These are phyloP conservation scores for Tuberolachnus salignus DNA, from an alignment of 2,888 invertebrate genomes.

Conservation along the genomic window DNA sequence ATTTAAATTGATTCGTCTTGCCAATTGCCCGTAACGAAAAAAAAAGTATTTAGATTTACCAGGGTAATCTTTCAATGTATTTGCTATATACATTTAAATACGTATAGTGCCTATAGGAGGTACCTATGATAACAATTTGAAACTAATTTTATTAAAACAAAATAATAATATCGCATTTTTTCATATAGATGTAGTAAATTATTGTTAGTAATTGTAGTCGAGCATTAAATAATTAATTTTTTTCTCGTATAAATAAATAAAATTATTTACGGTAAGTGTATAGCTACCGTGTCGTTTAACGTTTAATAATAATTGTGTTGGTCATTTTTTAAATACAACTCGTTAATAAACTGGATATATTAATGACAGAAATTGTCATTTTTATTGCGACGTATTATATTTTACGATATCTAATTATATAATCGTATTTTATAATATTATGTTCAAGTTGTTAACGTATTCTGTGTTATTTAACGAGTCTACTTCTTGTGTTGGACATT, in stretches of 20 bases:
- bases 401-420: neutral
- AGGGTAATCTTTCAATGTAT: no score
- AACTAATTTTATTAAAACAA: no score
- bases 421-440: neutral
- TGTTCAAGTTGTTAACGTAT: no score
- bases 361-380: neutral
- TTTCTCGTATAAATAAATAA: no score
- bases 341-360: neutral
- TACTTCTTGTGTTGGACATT: neutral
- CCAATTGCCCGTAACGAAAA: conserved; percentile 1
- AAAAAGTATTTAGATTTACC: neutral
- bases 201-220: no score
- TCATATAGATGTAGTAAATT: no score
- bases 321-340: neutral
- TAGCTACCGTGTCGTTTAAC: neutral
- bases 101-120: neutral
- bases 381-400: neutral
- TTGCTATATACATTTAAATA: no score
- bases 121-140: no score
- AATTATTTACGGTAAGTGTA: no score
- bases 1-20: conserved; percentile 37
- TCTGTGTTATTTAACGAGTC: no score
- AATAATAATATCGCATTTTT: no score
- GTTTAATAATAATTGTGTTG: conserved; percentile 1
- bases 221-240: no score